Percentiles rank a stretch among this genome's conserved stretches.
Evolutionary conservation across 2,113 vertebrate species (phyloP).

Genomic region (Zapus hudsonius): DNA sequence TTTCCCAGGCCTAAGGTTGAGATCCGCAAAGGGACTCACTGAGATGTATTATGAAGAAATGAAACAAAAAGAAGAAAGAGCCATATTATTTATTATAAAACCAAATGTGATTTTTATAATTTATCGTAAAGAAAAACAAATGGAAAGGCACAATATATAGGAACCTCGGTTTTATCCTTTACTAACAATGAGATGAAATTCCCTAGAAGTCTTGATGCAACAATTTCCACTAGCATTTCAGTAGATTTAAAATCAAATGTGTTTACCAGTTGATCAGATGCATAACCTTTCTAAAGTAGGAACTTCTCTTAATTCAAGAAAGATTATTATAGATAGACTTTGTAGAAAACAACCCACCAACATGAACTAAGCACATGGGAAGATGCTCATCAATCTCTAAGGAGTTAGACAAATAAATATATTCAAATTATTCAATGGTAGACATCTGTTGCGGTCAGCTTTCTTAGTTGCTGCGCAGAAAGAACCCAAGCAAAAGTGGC

Average conservation of each 20-base stretch:
- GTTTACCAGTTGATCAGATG: not conserved
- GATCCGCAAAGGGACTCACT: slow-evolving; percentile 16
- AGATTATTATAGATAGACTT: not conserved
- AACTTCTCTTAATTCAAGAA: slow-evolving; percentile 3
- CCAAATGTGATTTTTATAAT: slow-evolving; percentile 2
- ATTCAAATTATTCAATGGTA: too few relatives aligned
- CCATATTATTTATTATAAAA: slow-evolving; percentile 29
- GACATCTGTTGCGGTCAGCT: too few relatives aligned
- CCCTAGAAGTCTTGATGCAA: not conserved
- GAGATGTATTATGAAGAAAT: slow-evolving; percentile 60
- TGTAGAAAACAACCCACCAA: not conserved
- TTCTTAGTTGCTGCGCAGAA: too few relatives aligned
- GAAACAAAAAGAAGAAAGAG: slow-evolving; percentile 68
- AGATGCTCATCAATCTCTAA: not conserved
- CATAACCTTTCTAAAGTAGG: slow-evolving; percentile 33
- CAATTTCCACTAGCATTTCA: slow-evolving; percentile 16
- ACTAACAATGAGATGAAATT: not conserved
- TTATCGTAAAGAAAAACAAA: not conserved
- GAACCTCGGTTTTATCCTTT: not conserved
- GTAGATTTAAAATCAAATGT: not conserved
- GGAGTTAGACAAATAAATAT: not conserved
- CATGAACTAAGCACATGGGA: not conserved
- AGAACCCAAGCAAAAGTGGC: too few relatives aligned
- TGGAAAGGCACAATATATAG: not conserved
- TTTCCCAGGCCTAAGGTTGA: slow-evolving; percentile 49